A percentile compares a stretch with the other conserved stretches of the same genome.
phyloP scores from a whole-genome alignment of 1,140 invertebrate species.

The Teleogryllus occipitalis region DNA sequence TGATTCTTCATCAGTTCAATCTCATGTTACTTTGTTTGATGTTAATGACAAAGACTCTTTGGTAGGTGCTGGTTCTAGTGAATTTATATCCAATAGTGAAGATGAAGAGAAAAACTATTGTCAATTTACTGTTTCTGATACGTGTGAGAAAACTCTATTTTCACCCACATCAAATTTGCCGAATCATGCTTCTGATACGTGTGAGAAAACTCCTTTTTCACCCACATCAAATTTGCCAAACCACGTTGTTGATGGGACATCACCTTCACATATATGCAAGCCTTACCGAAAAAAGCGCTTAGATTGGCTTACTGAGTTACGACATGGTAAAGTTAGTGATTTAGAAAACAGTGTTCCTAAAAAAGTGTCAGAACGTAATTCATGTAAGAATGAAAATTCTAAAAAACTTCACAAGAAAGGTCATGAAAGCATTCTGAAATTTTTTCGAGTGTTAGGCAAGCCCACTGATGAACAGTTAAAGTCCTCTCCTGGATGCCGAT shows the following conservation, averaged over 20 bases:
- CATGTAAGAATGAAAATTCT: background rate
- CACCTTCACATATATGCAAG: background rate
- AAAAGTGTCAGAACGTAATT: background rate
- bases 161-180: too few relatives aligned
- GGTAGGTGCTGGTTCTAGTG: too few relatives aligned
- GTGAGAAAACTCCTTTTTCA: background rate
- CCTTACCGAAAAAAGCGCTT: background rate
- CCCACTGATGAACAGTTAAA: background rate
- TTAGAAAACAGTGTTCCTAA: background rate
- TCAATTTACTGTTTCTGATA: background rate
- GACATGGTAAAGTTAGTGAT: background rate
- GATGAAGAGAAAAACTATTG: too few relatives aligned
- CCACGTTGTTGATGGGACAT: background rate
- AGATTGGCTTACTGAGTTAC: background rate
- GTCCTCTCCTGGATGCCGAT: too few relatives aligned
- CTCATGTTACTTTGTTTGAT: too few relatives aligned
- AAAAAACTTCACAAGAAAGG: background rate
- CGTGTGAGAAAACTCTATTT: too few relatives aligned
- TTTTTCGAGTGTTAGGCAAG: background rate
- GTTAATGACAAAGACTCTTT: too few relatives aligned
- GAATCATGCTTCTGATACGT: background rate
- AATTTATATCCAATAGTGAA: too few relatives aligned
- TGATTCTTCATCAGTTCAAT: too few relatives aligned
- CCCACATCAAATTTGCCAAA: background rate
- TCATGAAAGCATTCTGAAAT: background rate